Conservation (phyloP, 1,140 invertebrate species). For the Rhopalosiphum padi region DNA sequence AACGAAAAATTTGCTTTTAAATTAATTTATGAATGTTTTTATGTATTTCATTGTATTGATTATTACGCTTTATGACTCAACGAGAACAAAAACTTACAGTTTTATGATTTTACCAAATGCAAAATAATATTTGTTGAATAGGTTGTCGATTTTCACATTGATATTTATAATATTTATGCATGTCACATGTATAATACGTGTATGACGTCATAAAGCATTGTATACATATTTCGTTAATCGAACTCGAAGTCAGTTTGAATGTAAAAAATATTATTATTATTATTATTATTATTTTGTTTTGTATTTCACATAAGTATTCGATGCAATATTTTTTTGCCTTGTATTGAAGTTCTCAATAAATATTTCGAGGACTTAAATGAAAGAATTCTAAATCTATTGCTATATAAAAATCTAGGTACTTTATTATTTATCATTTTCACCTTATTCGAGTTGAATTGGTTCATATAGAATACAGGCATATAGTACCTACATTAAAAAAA, state of each 20-base stretch:
- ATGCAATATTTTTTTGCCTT: background rate
- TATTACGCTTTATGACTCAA: background rate
- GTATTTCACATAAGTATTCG: background rate
- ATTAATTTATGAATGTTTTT: background rate
- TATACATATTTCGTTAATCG: slow-evolving; percentile 9
- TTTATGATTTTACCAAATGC: slow-evolving; percentile 15
- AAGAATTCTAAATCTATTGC: background rate
- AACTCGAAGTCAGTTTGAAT: slow-evolving; percentile 24
- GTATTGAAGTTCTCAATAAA: background rate
- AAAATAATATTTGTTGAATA: background rate
- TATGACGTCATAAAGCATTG: slow-evolving; percentile 50
- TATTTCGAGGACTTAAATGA: background rate
- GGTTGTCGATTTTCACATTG: background rate
- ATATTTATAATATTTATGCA: slow-evolving; percentile 36
- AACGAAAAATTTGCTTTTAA: background rate
- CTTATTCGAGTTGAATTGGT: background rate
- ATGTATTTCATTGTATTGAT: background rate
- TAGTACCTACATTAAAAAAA: background rate
- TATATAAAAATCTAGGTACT: background rate
- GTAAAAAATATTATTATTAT: slow-evolving; percentile 18
- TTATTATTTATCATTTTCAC: background rate
- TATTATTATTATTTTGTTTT: background rate
- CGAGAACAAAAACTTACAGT: background rate
- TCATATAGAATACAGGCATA: background rate
- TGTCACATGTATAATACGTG: slow-evolving; percentile 47